Percentiles rank a stretch among this genome's conserved stretches.
Conservation (phyloP, 2,113 vertebrate species). For the Paratilapia polleni region DNA sequence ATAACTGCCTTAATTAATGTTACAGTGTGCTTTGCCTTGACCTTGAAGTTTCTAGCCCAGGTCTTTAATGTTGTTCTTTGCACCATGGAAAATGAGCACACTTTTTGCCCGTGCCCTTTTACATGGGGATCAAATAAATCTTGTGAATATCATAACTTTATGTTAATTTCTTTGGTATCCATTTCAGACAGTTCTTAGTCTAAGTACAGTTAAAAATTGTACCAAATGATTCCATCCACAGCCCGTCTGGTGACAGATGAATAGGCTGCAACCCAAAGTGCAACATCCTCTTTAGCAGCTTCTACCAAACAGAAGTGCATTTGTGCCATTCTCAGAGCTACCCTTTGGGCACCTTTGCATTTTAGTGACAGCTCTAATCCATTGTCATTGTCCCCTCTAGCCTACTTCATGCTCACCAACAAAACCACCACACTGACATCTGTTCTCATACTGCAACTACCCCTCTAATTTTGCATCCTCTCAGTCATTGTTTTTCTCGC, state of each 20-base stretch:
- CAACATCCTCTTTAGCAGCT: background rate
- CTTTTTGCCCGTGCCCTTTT: too few species aligned
- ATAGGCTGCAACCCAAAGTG: background rate
- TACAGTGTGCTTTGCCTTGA: too few species aligned
- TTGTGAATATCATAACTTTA: too few species aligned
- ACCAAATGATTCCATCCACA: background rate
- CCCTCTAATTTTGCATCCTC: background rate
- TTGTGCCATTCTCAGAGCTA: constrained; percentile 65
- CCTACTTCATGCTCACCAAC: background rate
- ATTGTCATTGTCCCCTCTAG: background rate
- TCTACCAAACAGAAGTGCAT: constrained; percentile 29
- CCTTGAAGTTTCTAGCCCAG: too few species aligned
- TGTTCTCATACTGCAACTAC: background rate
- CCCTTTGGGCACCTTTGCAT: constrained; percentile 52
- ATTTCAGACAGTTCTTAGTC: background rate
- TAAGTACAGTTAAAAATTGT: background rate
- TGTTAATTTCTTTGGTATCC: too few species aligned
- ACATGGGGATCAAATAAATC: too few species aligned
- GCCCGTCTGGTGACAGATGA: background rate
- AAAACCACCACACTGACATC: constrained; percentile 11
- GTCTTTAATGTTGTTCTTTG: too few species aligned
- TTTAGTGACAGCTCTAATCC: constrained; percentile 56
- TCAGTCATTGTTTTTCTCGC: background rate
- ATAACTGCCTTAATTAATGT: too few species aligned
- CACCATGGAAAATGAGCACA: too few species aligned